Evolutionary conservation across 2,888 invertebrate species (phyloP).

Genomic region (Nomada ruficornis): DNA sequence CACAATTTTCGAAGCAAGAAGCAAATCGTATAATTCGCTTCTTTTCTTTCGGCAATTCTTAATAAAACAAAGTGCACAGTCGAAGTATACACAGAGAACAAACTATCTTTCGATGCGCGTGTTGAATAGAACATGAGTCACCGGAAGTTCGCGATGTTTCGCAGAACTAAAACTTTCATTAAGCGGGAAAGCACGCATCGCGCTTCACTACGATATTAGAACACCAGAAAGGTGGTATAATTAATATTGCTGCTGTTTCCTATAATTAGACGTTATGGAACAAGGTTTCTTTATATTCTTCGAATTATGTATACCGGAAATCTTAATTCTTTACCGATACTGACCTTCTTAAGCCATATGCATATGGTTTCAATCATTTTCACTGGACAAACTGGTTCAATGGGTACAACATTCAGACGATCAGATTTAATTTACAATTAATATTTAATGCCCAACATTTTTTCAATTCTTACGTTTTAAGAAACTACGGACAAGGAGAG

Average conservation of each 20-base stretch:
- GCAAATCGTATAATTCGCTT: background rate
- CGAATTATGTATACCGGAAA: background rate
- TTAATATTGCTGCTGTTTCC: background rate
- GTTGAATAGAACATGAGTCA: background rate
- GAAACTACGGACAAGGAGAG: too few relatives aligned
- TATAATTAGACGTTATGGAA: background rate
- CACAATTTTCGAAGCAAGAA: too few relatives aligned
- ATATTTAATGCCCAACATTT: too few relatives aligned
- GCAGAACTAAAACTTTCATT: conserved; percentile 10
- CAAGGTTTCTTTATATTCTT: background rate
- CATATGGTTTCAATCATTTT: background rate
- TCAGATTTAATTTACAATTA: background rate
- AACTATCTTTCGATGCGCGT: conserved; percentile 17
- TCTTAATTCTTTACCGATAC: background rate
- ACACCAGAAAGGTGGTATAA: background rate
- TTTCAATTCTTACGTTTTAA: too few relatives aligned
- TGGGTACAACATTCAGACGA: background rate
- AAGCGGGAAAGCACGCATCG: background rate
- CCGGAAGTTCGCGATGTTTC: conserved; percentile 21
- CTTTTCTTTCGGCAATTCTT: background rate
- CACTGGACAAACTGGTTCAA: background rate
- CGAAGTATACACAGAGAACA: background rate
- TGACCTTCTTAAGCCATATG: background rate
- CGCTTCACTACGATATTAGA: background rate
- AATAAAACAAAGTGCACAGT: background rate